These are phyloP conservation scores for Labrus mixtus DNA, from an alignment of 2,113 vertebrate genomes.

Conservation along the genomic window DNA sequence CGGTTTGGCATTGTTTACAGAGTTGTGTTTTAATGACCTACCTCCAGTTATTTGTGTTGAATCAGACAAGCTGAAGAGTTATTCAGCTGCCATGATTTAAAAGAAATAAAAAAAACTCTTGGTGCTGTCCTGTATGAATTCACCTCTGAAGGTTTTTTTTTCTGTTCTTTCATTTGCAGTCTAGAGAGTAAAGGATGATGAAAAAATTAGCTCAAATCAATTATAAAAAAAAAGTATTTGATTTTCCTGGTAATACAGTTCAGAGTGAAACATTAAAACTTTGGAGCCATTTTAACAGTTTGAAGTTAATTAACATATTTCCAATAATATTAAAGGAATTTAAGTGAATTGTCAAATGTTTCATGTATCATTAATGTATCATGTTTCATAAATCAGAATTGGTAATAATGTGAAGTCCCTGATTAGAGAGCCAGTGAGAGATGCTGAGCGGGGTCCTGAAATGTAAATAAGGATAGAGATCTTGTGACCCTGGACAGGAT, in stretches of 20 bases:
- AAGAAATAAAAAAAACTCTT: neutral
- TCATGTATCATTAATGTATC: too few relatives aligned
- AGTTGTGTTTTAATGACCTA: constrained; percentile 6
- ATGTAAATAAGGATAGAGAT: neutral
- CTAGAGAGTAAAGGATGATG: too few relatives aligned
- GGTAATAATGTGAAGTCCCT: too few relatives aligned
- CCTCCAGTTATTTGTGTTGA: constrained; percentile 14
- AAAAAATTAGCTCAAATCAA: too few relatives aligned
- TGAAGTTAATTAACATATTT: too few relatives aligned
- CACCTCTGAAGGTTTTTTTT: neutral
- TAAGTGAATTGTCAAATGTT: too few relatives aligned
- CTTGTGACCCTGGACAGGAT: neutral
- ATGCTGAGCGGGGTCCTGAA: constrained; percentile 74
- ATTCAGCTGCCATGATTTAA: constrained; percentile 13
- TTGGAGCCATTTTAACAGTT: too few relatives aligned
- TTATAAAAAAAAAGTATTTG: too few relatives aligned
- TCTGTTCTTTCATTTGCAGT: neutral
- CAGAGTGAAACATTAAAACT: too few relatives aligned
- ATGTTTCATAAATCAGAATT: too few relatives aligned
- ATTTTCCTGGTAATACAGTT: too few relatives aligned
- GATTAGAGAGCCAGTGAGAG: neutral
- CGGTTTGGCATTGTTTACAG: neutral
- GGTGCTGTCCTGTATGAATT: constrained; percentile 21
- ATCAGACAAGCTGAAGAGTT: neutral
- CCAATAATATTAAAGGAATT: too few relatives aligned